Conservation (phyloP, 1,140 invertebrate species). For the Goniozus legneri region DNA sequence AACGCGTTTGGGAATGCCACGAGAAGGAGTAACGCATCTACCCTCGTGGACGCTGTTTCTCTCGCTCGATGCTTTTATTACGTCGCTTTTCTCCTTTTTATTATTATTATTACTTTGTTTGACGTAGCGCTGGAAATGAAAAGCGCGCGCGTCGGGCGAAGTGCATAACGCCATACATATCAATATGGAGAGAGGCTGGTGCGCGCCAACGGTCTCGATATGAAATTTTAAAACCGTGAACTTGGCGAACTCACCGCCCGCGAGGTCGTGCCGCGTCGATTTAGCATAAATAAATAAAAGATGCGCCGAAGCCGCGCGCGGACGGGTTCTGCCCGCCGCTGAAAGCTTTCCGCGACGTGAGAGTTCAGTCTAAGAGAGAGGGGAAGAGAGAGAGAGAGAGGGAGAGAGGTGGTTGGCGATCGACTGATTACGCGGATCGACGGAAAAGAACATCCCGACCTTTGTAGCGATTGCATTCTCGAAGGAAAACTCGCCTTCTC, state of each 20-base stretch:
- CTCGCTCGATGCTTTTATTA: not conserved
- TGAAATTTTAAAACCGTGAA: constrained; percentile 45
- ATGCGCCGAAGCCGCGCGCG: constrained; percentile 17
- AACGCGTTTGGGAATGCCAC: too few relatives aligned
- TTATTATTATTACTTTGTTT: constrained; percentile 1
- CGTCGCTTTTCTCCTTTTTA: not conserved
- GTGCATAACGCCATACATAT: constrained; percentile 41
- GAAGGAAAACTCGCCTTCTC: too few relatives aligned
- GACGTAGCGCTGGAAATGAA: constrained; percentile 29
- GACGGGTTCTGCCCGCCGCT: not conserved
- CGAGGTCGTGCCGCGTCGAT: not conserved
- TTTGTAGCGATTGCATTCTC: not conserved
- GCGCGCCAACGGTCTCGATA: constrained; percentile 24
- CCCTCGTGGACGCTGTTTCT: too few relatives aligned
- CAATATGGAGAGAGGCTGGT: constrained; percentile 29
- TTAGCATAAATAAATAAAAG: constrained; percentile 52
- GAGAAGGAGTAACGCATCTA: too few relatives aligned
- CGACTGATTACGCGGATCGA: not conserved
- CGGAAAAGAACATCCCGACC: not conserved
- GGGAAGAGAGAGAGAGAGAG: constrained; percentile 13
- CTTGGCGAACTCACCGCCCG: constrained; percentile 7
- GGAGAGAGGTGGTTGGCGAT: not conserved
- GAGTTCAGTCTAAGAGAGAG: not conserved
- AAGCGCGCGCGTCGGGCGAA: constrained; percentile 26
- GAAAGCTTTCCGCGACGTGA: not conserved